Percentiles rank a stretch among this genome's conserved stretches.
These are phyloP conservation scores for Eupsilia transversa DNA, from an alignment of 2,888 invertebrate species.

Conservation along the genomic window DNA sequence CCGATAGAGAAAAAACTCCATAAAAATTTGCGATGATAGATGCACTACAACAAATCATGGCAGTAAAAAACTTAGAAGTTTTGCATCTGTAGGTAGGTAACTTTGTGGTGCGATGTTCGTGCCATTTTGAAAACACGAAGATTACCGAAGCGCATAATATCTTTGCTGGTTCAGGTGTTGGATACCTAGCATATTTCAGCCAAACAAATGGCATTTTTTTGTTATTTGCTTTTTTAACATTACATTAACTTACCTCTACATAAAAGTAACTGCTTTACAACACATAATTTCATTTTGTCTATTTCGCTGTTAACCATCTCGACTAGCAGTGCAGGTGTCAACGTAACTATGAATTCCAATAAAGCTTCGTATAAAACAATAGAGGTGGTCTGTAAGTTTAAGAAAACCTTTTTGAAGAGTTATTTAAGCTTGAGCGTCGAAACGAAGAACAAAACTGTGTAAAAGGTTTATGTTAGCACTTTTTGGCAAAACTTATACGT, in stretches of 20 bases:
- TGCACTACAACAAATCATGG: neutral
- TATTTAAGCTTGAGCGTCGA: neutral
- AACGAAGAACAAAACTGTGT: neutral
- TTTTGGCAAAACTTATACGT: neutral
- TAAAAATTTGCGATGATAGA: neutral
- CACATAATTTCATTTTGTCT: constrained; percentile 15
- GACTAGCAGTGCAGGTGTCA: constrained; percentile 8
- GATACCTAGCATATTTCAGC: neutral
- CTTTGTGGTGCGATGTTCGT: neutral
- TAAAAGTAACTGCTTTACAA: constrained; percentile 19
- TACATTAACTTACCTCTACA: constrained; percentile 27
- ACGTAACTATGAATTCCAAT: neutral
- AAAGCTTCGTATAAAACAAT: neutral
- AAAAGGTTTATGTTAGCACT: neutral
- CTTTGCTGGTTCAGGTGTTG: neutral
- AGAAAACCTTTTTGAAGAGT: neutral
- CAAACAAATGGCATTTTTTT: neutral
- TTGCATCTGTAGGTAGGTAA: neutral
- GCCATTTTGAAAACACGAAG: neutral
- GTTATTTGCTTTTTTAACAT: neutral
- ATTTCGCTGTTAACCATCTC: constrained; percentile 32
- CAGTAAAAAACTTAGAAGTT: neutral
- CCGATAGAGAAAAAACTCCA: neutral
- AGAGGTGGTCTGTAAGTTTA: neutral
- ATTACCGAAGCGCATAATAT: neutral